Percentiles rank a stretch among this genome's conserved stretches.
Conservation (phyloP, 2,797 vertebrate genomes). For the Cossypha niveicapilla region DNA sequence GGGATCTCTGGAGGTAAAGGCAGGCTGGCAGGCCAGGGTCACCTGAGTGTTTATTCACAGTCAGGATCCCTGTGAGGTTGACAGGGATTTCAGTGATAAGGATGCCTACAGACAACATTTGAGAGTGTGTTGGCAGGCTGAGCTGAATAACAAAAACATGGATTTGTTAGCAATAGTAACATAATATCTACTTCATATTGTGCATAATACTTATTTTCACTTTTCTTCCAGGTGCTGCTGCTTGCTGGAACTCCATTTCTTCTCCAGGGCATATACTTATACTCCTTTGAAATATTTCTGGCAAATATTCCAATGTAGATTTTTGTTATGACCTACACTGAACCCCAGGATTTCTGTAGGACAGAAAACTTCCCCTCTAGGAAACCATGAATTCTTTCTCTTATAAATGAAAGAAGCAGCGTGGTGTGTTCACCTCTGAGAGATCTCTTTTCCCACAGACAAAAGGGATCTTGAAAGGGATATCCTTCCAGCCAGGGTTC, state of each 20-base stretch:
- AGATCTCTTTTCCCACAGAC: background rate
- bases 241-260: background rate
- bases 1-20: background rate
- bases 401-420: background rate
- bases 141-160: background rate
- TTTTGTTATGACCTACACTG: background rate
- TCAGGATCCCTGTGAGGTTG: fast-evolving
- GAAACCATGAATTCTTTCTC: background rate
- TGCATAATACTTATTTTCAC: background rate
- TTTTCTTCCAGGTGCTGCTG: background rate
- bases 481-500: background rate
- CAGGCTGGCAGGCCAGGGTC: background rate
- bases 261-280: background rate
- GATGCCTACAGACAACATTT: background rate
- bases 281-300: background rate
- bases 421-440: background rate
- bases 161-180: background rate
- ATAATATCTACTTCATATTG: background rate
- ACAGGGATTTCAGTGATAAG: fast-evolving
- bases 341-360: background rate
- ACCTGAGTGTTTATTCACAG: background rate
- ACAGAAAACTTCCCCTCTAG: background rate
- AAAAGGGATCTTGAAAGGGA: background rate
- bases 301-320: background rate
- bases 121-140: background rate